Conservation (phyloP, 53 echinoderm and acorn worm species). For the Paelopatides confundens region DNA sequence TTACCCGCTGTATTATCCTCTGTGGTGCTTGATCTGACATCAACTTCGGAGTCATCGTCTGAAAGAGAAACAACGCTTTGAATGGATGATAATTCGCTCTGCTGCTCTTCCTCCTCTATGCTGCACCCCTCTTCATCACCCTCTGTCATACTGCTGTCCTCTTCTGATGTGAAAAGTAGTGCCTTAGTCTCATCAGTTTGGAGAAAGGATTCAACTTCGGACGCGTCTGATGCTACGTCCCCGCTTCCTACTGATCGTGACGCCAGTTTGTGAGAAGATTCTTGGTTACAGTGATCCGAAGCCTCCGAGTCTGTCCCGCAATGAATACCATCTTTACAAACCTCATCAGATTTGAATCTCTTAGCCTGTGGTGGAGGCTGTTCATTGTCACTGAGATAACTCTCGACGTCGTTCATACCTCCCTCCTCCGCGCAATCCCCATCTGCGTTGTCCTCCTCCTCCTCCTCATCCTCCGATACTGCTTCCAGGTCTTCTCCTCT, state of each 20-base stretch:
- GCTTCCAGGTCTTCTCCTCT: slow-evolving; percentile 19
- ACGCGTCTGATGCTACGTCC: not conserved
- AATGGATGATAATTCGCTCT: not conserved
- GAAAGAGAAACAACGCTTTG: slow-evolving; percentile 31
- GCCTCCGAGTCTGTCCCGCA: slow-evolving; percentile 18
- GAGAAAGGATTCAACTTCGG: slow-evolving; percentile 7
- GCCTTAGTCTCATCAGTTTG: not conserved
- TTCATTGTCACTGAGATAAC: not conserved
- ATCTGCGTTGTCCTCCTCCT: not conserved
- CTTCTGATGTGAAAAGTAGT: not conserved
- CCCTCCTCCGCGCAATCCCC: not conserved
- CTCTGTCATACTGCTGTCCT: not conserved
- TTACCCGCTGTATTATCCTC: not conserved
- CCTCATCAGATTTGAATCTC: not conserved
- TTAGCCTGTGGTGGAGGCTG: slow-evolving; percentile 11
- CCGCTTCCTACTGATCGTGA: not conserved
- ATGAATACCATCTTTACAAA: slow-evolving; percentile 11
- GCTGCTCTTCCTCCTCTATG: not conserved
- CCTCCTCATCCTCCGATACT: slow-evolving; percentile 18
- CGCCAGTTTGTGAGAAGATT: not conserved
- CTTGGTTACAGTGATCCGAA: not conserved
- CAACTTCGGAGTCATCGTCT: not conserved
- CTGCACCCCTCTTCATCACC: not conserved
- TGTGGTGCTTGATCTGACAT: not conserved
- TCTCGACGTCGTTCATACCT: not conserved